These are phyloP conservation scores for Agonum fuliginosum DNA, from an alignment of 2,888 invertebrate genomes.

Conservation along the genomic window DNA sequence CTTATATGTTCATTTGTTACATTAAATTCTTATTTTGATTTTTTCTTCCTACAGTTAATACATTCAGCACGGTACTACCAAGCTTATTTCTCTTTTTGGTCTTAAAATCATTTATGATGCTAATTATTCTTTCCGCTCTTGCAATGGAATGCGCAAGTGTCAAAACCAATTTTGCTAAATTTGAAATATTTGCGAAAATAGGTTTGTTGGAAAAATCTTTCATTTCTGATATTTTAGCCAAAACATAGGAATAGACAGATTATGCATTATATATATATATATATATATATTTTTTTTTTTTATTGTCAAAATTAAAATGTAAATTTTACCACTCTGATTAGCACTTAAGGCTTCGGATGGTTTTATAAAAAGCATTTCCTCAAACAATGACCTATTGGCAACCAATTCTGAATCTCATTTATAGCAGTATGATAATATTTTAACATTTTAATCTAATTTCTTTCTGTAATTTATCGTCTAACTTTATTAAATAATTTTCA, in stretches of 20 bases:
- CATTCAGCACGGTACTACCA: not conserved
- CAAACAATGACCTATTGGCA: not conserved
- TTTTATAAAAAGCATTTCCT: not conserved
- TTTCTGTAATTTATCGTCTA: not conserved
- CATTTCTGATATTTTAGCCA: slow-evolving; percentile 17
- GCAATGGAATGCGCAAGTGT: not conserved
- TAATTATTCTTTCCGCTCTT: not conserved
- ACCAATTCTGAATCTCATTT: slow-evolving; percentile 3
- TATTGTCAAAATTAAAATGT: not conserved
- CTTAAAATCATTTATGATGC: not conserved
- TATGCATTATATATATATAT: not conserved
- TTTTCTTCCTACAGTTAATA: not conserved
- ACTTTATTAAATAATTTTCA: not conserved
- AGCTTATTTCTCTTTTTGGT: slow-evolving; percentile 30
- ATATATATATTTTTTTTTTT: too few species aligned
- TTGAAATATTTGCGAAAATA: not conserved
- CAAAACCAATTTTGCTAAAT: slow-evolving; percentile 1
- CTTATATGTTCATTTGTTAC: too few species aligned
- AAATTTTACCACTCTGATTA: slow-evolving; percentile 1
- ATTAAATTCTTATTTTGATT: too few species aligned
- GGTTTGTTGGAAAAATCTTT: not conserved
- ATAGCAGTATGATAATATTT: slow-evolving; percentile 1
- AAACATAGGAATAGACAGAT: not conserved
- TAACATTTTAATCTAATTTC: slow-evolving; percentile 8
- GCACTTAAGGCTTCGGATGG: not conserved